A percentile compares a stretch with the other conserved stretches of the same genome.
These are phyloP conservation scores for Lasiurus cinereus DNA, from an alignment of 2,113 vertebrate genomes.

Conservation along the genomic window DNA sequence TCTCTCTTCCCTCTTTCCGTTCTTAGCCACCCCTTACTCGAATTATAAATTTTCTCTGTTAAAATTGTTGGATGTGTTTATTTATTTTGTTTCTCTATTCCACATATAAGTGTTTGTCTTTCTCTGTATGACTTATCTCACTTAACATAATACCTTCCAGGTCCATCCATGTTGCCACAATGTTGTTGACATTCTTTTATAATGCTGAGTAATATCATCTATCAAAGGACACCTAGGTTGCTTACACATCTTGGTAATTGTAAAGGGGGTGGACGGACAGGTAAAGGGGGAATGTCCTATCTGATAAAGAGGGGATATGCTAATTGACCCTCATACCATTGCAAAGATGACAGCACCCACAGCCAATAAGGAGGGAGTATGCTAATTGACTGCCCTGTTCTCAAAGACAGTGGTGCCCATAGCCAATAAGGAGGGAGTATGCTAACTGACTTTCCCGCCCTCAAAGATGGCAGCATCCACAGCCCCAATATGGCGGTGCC, in stretches of 20 bases:
- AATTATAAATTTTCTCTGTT: neutral
- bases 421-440: no score
- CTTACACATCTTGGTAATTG: neutral
- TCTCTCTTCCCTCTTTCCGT: neutral
- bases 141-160: neutral
- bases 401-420: no score
- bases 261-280: neutral
- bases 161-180: neutral
- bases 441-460: no score
- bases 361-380: no score
- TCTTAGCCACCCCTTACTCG: neutral
- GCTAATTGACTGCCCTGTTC: no score
- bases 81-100: neutral
- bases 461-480: no score
- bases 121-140: neutral
- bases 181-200: neutral
- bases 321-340: no score
- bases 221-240: neutral
- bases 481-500: no score
- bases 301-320: no score
- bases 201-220: accelerated
- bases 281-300: no score
- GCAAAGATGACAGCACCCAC: no score
- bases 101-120: neutral
- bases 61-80: neutral